A percentile compares a stretch with the other conserved stretches of the same genome.
phyloP scores from a whole-genome alignment of 2,888 invertebrate genomes.

The Dryobota labecula region DNA sequence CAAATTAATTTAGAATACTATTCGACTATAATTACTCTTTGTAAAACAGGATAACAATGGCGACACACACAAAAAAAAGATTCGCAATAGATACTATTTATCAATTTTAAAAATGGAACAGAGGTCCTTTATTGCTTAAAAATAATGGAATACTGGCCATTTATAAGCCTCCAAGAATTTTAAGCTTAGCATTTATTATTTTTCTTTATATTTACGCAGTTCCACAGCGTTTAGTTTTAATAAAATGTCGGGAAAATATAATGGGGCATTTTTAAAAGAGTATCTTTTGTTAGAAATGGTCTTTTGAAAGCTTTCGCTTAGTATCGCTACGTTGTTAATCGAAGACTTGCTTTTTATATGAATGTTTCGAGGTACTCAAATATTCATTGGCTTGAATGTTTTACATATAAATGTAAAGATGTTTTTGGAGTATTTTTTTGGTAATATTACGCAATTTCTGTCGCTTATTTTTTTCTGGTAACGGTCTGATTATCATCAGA shows the following conservation, averaged over 20 bases:
- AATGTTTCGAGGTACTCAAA: constrained; percentile 36
- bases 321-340: constrained; percentile 51
- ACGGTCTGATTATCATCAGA: constrained; percentile 6
- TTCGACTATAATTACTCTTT: background rate
- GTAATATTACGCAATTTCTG: background rate
- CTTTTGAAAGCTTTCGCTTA: constrained; percentile 51
- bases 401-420: constrained; percentile 40
- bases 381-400: constrained; percentile 46
- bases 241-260: constrained; percentile 61
- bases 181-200: constrained; percentile 54
- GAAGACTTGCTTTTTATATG: constrained; percentile 43
- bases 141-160: constrained; percentile 63
- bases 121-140: constrained; percentile 45
- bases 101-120: constrained; percentile 53
- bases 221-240: constrained; percentile 66
- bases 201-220: constrained; percentile 62
- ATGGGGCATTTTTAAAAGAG: constrained; percentile 48
- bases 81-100: constrained; percentile 29
- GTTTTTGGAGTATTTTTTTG: constrained; percentile 11
- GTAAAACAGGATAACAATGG: constrained; percentile 20
- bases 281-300: constrained; percentile 52
- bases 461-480: background rate
- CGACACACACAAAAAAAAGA: constrained; percentile 11
- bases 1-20: background rate
- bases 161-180: constrained; percentile 57